phyloP scores from a whole-genome alignment of 2,797 vertebrate species.

The Xyrichtys novacula region DNA sequence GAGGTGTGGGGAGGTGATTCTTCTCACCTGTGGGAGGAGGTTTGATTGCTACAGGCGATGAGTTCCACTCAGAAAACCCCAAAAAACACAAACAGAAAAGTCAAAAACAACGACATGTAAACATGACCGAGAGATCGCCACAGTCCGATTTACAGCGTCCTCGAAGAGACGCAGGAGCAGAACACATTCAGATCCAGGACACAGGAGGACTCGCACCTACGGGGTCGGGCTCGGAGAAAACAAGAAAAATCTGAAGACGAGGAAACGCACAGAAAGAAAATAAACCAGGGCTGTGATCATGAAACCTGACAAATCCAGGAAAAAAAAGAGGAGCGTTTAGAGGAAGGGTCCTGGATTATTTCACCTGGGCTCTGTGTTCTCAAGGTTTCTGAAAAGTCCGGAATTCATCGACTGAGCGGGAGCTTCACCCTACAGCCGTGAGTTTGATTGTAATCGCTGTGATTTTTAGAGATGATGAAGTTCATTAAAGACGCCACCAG shows the following conservation, averaged over 20 bases:
- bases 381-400: no score
- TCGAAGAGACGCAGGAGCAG: constrained; percentile 8
- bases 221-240: not conserved
- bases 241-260: no score
- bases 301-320: not conserved
- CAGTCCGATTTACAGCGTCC: constrained; percentile 8
- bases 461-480: no score
- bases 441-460: no score
- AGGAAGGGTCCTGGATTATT: not conserved
- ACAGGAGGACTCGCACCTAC: constrained; percentile 1
- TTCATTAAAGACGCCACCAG: no score
- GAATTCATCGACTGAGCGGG: no score
- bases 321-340: no score
- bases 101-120: constrained; percentile 50
- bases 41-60: constrained; percentile 42
- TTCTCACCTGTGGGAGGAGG: constrained; percentile 23
- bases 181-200: constrained; percentile 2
- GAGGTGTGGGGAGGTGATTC: no score
- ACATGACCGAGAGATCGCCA: constrained; percentile 39
- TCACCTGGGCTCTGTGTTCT: not conserved
- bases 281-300: not conserved
- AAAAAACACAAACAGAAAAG: constrained; percentile 7
- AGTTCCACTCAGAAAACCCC: constrained; percentile 19
- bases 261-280: not conserved
- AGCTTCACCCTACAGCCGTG: no score